Evolutionary conservation across 2,113 vertebrate genomes (phyloP), one percentile per base, ranked within the genome.

Genomic region (Neogobius melanostomus): DNA sequence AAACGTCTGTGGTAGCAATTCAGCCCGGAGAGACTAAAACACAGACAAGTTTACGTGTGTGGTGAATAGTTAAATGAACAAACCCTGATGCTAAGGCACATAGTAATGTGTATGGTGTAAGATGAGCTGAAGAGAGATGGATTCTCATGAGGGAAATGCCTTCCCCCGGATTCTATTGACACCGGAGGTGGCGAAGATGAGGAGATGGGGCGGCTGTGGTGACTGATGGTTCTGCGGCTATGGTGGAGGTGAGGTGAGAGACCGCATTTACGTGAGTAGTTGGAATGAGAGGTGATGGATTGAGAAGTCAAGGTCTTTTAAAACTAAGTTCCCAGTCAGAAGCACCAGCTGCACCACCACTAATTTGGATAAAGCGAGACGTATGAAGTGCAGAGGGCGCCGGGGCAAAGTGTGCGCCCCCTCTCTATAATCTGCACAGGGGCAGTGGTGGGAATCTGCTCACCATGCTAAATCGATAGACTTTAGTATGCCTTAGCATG

Each of bases 381-480:
- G 86, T 83, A 80, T 81, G 79, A 81, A 85, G 83, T 85, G 82
- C 84, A 83, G 69, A 82, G 77, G 66, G 75, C 11, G 66, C 77
- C 59, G 67, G 6, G 11, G 64, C 59, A 36, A 82, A 77, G 79
- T 54, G 74, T 88, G 78, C 75, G 66, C 82, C 3, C 28, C 81
- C 73, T 74, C 77, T 71, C 82, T 84, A 86, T 90, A 89, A 90
- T 90, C 88, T 89, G 85, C 86, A 90, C 82, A 85, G 85, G 84
- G 85, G 87, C 79, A 88, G 82, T 82, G 90, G 90, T 91, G 90
- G 89, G 90, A 91, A 91, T 90, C 87, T 90, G 89, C 89, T 87
- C 89, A 88, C 89, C 90, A 86, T 90, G 90, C 87, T 89, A 90
- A 90, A 90, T 91, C 88, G 71, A 90, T 90, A 90, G 84, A 86